Conservation (phyloP, 2,797 vertebrate species). For the Aselliscus stoliczkanus region DNA sequence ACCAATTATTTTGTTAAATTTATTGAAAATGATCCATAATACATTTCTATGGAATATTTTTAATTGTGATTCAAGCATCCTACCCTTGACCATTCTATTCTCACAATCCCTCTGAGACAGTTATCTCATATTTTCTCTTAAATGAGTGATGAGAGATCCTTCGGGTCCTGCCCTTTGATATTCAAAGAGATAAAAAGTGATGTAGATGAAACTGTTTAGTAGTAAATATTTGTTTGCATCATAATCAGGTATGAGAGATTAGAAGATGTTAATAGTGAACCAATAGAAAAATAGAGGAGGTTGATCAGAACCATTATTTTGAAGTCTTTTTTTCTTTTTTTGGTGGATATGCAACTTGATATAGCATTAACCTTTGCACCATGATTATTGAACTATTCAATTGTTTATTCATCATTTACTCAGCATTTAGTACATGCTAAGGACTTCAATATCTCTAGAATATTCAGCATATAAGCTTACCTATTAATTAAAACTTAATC, state of each 20-base stretch:
- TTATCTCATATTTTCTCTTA: not conserved
- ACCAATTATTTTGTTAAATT: not conserved
- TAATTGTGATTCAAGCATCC: not conserved
- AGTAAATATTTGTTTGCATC: not conserved
- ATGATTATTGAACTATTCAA: not conserved
- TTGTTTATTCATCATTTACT: not conserved
- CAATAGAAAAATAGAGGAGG: not conserved
- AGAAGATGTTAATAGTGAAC: not conserved
- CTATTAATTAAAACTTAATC: not conserved
- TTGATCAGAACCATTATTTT: not conserved
- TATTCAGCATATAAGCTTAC: not conserved
- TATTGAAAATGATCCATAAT: not conserved
- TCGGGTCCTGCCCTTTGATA: not conserved
- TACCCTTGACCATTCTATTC: not conserved
- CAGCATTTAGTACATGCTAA: not conserved
- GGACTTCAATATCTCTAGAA: not conserved
- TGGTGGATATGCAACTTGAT: not conserved
- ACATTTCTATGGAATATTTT: not conserved
- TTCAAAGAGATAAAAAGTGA: not conserved
- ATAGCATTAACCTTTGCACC: not conserved
- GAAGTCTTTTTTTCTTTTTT: not conserved
- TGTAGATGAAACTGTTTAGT: not conserved
- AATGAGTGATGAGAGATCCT: not conserved
- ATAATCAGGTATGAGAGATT: not conserved
- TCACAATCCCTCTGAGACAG: not conserved